Base-by-base conservation (phyloP, 2,113 vertebrate genomes). In the Solenodon paradoxus region DNA sequence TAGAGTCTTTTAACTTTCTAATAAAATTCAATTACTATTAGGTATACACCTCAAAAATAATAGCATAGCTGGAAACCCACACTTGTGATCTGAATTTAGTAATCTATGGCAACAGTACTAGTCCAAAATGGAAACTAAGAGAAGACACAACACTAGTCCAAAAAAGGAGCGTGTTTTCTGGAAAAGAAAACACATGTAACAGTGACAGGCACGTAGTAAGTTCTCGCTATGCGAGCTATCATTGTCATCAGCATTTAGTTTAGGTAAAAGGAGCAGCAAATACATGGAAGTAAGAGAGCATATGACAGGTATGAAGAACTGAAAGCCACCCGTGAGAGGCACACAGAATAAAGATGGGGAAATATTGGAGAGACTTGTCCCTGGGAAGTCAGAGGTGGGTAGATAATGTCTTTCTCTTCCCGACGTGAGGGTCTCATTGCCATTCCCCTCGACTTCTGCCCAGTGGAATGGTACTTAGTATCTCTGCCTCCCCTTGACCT, bases 1-100 rank as follows among this genome's bases (percentile, higher is more conserved):
- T 4, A 85, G 38, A 77, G 59, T 42, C 63, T 90, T 83, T 68
- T 42, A 68, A 51, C 51, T 96, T 94, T 94, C 28, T 68, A 86
- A 86, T 59, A 66, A 95, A 81, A 57, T 49, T 92, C 53, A 38
- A 10, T 85, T 85, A 75, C 16, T 47, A 26, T 32, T 53, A 71
- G 15, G 26, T 83, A 3, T 64, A 13, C 38, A 7, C 28, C 16
- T 92, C 16, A 57, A 68, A 69, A 63, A 88, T 11, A 40, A 40
- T 47, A 55, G 51, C 17, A 47, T 26, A 24, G 9, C 92, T 80
- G 15, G 28, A 81, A 69, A 64, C 0, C 68, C 12, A 10, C 3
- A 28, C 32, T 49, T 13, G 0, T 38, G 22, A 8, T 72, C 75
- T 84, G 26, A 35, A 1, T 22, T 51, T 35, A 59, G 45, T 51